phyloP scores from a whole-genome alignment of 2,797 vertebrate species.

The Acanthurus tractus region DNA sequence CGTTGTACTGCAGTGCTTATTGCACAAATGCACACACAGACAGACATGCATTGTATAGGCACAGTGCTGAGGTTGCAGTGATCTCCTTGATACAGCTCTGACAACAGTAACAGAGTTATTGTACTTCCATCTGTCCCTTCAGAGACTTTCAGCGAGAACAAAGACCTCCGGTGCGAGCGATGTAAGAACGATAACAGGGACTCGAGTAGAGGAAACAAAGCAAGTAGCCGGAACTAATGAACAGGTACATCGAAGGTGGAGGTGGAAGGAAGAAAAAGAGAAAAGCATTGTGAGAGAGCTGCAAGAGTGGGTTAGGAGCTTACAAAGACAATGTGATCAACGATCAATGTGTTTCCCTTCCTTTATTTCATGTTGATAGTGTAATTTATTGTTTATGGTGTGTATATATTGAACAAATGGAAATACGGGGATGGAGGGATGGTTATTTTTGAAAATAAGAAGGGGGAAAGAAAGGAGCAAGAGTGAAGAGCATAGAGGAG shows the following conservation, averaged over 20 bases:
- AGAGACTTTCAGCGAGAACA: slow-evolving; percentile 60
- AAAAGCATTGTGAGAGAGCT: not conserved
- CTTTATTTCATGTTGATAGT: slow-evolving; percentile 42
- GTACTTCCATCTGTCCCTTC: slow-evolving; percentile 58
- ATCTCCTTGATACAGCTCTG: slow-evolving; percentile 55
- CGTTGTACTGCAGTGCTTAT: slow-evolving; percentile 29
- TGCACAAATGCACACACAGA: slow-evolving; percentile 6
- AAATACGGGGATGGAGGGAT: slow-evolving; percentile 38
- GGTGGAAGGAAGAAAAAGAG: not conserved
- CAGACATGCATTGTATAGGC: not conserved
- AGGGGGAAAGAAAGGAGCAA: slow-evolving; percentile 50
- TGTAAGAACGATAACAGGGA: slow-evolving; percentile 38
- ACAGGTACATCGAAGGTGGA: slow-evolving; percentile 40
- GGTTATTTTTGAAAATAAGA: slow-evolving; percentile 42
- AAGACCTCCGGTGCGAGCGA: slow-evolving; percentile 59
- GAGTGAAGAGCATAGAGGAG: slow-evolving; percentile 43
- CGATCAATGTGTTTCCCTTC: too few species aligned
- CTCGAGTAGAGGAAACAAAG: slow-evolving; percentile 55
- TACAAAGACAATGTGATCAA: too few species aligned
- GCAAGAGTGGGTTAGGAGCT: slow-evolving; percentile 2
- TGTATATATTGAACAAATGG: slow-evolving; percentile 31
- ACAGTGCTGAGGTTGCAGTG: slow-evolving; percentile 52
- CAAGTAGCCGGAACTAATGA: slow-evolving; percentile 65
- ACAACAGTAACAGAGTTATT: slow-evolving; percentile 61
- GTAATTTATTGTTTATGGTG: too few species aligned